Evolutionary conservation across 2,888 invertebrate species (phyloP).

Genomic region (Phortica okadai): DNA sequence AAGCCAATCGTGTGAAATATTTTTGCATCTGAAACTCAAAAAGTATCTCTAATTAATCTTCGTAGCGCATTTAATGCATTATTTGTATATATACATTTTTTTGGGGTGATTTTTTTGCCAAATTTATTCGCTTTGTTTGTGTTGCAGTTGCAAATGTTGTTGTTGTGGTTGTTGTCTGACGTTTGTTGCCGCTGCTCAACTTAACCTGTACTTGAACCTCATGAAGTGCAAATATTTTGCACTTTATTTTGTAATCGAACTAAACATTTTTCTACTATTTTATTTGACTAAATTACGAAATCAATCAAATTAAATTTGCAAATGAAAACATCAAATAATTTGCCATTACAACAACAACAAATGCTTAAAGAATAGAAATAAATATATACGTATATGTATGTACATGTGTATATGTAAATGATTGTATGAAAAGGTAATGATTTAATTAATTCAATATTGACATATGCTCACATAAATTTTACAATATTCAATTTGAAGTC

Average conservation of each 20-base stretch:
- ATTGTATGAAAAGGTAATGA: background rate
- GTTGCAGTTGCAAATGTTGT: slow-evolving; percentile 40
- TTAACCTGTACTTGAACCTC: slow-evolving; percentile 57
- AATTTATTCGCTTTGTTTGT: slow-evolving; percentile 27
- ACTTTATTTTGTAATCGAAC: slow-evolving; percentile 30
- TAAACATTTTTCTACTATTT: too few relatives aligned
- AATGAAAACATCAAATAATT: slow-evolving; percentile 20
- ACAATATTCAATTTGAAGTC: slow-evolving; percentile 19
- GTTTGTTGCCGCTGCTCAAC: slow-evolving; percentile 28
- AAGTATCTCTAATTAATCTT: too few relatives aligned
- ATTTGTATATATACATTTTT: background rate
- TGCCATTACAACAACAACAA: too few relatives aligned
- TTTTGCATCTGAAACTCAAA: too few relatives aligned
- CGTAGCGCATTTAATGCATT: too few relatives aligned
- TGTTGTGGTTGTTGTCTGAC: slow-evolving; percentile 35
- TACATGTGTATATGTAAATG: too few relatives aligned
- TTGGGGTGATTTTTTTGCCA: background rate
- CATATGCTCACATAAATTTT: background rate
- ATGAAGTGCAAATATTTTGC: slow-evolving; percentile 38
- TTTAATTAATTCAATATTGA: slow-evolving; percentile 19
- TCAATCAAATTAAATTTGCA: background rate
- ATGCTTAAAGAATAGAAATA: too few relatives aligned
- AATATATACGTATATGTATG: too few relatives aligned
- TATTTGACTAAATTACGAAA: background rate
- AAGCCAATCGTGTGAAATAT: too few relatives aligned